These are phyloP conservation scores for Orientallactaga bullata DNA, from an alignment of 2,113 vertebrate species.

Conservation along the genomic window DNA sequence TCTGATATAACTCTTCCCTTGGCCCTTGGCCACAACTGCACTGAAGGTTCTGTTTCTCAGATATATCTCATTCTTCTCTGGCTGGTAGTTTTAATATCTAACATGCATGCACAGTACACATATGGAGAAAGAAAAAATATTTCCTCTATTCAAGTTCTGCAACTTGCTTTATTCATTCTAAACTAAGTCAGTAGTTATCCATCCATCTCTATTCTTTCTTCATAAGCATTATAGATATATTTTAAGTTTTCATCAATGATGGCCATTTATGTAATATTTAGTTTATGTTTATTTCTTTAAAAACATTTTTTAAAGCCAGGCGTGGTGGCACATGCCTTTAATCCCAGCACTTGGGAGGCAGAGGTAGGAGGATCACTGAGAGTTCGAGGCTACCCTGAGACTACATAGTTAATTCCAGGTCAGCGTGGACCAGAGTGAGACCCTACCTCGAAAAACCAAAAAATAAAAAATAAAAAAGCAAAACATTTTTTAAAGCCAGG, in stretches of 20 bases:
- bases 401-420: no score
- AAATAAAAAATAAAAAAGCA: no score
- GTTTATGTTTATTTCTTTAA: no score
- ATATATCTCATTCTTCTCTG: no score
- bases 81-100: not conserved
- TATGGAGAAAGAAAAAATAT: not conserved
- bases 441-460: no score
- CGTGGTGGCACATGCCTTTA: no score
- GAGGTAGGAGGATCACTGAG: no score
- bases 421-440: no score
- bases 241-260: not conserved
- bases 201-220: not conserved
- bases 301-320: no score
- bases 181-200: not conserved
- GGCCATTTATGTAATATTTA: not conserved
- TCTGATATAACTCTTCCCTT: not conserved
- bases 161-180: not conserved
- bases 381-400: no score
- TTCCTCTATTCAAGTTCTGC: conserved; percentile 1
- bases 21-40: not conserved
- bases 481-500: no score
- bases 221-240: not conserved
- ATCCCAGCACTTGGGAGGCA: no score
- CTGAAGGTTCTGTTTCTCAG: not conserved
- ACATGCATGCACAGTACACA: not conserved